Conservation (phyloP, 2,888 invertebrate genomes). For the Andricus curvator region DNA sequence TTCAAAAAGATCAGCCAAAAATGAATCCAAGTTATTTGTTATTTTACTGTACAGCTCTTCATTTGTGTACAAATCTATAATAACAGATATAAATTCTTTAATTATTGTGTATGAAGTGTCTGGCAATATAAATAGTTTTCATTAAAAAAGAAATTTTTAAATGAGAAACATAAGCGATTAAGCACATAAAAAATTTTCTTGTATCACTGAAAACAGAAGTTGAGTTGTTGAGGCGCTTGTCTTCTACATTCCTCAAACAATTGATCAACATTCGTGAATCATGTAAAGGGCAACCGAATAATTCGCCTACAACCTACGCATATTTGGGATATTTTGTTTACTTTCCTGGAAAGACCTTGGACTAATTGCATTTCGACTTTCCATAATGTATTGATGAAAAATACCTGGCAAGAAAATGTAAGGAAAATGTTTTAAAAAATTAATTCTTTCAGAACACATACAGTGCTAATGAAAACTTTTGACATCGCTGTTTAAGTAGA, state of each 20-base stretch:
- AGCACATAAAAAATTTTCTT: neutral
- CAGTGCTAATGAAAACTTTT: too few species aligned
- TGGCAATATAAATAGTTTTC: too few species aligned
- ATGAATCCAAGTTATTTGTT: neutral
- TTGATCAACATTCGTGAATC: neutral
- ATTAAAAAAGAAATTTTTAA: neutral
- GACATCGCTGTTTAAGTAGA: too few species aligned
- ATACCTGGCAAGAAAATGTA: conserved; percentile 51
- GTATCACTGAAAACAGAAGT: neutral
- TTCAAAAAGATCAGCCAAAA: neutral
- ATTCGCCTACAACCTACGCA: conserved; percentile 1
- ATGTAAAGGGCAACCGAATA: neutral
- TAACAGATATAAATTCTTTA: neutral
- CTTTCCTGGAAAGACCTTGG: conserved; percentile 50
- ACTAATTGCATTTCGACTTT: conserved; percentile 54
- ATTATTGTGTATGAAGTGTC: neutral
- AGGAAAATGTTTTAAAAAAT: neutral
- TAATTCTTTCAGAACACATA: neutral
- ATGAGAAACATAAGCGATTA: neutral
- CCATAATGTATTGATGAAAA: conserved; percentile 58
- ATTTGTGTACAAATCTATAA: neutral
- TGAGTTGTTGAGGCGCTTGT: neutral
- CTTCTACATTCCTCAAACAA: neutral
- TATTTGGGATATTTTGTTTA: conserved; percentile 45
- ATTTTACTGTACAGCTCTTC: neutral